Evolutionary conservation across 1,140 invertebrate genomes (phyloP).

Genomic region (Trichonephila clavata): DNA sequence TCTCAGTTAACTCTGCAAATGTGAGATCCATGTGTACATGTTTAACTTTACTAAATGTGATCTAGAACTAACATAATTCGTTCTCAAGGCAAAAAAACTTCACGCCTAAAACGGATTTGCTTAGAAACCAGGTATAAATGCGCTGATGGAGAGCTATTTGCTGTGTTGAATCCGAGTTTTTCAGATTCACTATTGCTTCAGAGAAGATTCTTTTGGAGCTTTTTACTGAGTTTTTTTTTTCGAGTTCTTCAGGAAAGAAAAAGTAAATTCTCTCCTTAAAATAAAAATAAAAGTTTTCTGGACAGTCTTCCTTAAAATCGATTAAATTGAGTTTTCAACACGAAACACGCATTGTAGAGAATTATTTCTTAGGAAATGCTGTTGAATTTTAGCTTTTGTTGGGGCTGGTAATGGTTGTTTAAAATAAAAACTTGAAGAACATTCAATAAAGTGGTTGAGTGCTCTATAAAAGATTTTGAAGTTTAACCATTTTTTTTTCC

Average conservation of each 20-base stretch:
- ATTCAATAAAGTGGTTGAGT: not conserved
- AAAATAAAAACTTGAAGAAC: not conserved
- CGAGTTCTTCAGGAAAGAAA: too few relatives aligned
- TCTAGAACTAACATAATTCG: too few relatives aligned
- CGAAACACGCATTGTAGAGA: not conserved
- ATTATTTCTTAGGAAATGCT: not conserved
- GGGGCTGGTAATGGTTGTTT: not conserved
- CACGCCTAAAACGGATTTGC: not conserved
- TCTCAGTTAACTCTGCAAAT: too few relatives aligned
- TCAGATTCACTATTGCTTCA: not conserved
- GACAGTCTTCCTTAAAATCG: not conserved
- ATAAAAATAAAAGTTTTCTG: not conserved
- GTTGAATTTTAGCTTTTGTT: not conserved
- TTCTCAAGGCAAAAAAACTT: too few relatives aligned
- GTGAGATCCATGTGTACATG: too few relatives aligned
- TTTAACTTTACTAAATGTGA: too few relatives aligned
- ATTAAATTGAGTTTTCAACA: not conserved
- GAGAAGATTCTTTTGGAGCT: not conserved
- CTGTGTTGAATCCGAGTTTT: not conserved
- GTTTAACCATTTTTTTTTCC: not conserved
- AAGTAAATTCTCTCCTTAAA: not conserved
- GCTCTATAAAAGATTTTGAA: not conserved
- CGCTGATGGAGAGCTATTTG: not conserved
- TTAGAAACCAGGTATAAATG: not conserved
- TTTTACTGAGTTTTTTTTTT: too few relatives aligned